Percentiles rank a stretch among this genome's conserved stretches.
Evolutionary conservation across 2,797 vertebrate genomes (phyloP).

Genomic region (Coilia nasus): DNA sequence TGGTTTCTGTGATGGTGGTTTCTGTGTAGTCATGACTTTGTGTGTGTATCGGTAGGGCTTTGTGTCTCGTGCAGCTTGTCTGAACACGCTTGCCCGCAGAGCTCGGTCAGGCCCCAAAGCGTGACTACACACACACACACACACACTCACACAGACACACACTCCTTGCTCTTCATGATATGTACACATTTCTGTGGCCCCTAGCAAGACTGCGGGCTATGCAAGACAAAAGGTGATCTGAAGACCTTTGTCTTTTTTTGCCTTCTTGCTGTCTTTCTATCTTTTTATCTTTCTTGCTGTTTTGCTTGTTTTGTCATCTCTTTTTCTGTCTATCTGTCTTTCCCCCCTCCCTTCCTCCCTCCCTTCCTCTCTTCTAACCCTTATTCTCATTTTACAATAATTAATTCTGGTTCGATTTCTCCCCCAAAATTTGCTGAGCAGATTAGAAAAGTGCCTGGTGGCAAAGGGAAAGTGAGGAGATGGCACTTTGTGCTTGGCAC

Average conservation of each 20-base stretch:
- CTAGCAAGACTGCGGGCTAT: neutral
- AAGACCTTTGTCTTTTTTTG: neutral
- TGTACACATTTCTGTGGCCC: neutral
- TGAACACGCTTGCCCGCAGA: constrained; percentile 2
- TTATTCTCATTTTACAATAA: neutral
- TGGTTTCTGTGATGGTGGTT: constrained; percentile 42
- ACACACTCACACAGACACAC: constrained; percentile 28
- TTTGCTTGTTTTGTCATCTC: neutral
- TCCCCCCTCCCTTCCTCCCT: constrained; percentile 25
- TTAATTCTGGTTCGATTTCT: constrained; percentile 11
- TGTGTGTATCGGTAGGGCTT: constrained; percentile 45
- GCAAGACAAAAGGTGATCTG: neutral
- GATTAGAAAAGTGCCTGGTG: constrained; percentile 11
- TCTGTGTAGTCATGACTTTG: constrained; percentile 47
- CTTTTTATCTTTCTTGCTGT: neutral
- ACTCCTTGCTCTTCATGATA: constrained; percentile 32
- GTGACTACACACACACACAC: constrained; percentile 49
- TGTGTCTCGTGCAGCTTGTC: neutral
- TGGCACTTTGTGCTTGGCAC: constrained; percentile 8
- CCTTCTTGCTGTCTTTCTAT: no score
- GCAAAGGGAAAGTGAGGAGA: neutral
- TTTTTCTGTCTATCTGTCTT: neutral
- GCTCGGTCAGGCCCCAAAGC: constrained; percentile 23
- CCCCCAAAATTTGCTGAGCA: neutral
- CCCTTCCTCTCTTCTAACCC: no score